Base-by-base conservation (phyloP, 2,113 vertebrate species). In the Centropus unirufus region DNA sequence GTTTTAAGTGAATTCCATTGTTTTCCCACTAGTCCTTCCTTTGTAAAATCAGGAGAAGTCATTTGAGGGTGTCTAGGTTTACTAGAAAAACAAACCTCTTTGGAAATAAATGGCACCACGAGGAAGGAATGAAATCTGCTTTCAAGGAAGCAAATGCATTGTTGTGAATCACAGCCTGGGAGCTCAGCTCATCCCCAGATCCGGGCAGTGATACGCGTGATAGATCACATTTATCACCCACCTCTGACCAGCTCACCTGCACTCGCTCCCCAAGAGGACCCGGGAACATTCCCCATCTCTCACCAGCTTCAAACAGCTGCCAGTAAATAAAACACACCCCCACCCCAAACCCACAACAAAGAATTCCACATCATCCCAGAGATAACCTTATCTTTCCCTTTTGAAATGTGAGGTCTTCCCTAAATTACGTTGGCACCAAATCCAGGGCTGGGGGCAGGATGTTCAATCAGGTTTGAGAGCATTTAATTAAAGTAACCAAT, bases 261-360 rank as follows among this genome's bases (percentile, higher is more conserved):
- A 36, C 77, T 90, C 15, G 0, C 77, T 96, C 73, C 77, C 83
- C 83, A 59, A 0, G 1, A 94, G 86, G 85, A 49, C 47, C 21
- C 47, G 8, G 47, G 47, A 12, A 49, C 21, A 49, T 49, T 49
- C 47, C 47, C 47, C 47, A 49, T 90, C 93, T 87, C 90, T 92
- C 94, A 95, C n/a, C 85, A 70, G 57, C 52, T 95, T 81, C 83
- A 96, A 96, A 90, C 88, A 96, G 83, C 80, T 94, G 92, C 79
- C 85, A 92, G 64, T 81, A 87, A 92, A 87, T 78, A 67, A 57
- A 82, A 81, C 10, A 20, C 6, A 23, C 29, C 54, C 44, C 66
- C 75, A 5, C 5, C 30, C 12, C 68, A 81, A 93, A 24, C 32
- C 83, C 83, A 89, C 89, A 96, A 82, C 55, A 96, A 96, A 89